Percentiles rank a stretch among this genome's conserved stretches.
Evolutionary conservation across 2,888 invertebrate species (phyloP).

Genomic region (Actias luna): DNA sequence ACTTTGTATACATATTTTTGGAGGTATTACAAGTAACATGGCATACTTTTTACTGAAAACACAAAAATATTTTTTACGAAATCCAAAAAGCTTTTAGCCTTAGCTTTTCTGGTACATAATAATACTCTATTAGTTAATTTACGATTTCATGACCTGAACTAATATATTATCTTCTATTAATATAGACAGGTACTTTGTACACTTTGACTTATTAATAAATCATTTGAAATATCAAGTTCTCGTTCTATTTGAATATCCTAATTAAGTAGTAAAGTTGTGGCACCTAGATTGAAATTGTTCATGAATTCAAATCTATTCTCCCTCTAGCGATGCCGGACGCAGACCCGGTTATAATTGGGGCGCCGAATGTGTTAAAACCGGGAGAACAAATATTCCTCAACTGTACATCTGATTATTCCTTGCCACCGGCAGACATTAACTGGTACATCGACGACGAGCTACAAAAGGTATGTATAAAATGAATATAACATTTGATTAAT

Average conservation of each 20-base stretch:
- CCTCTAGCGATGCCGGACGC: slow-evolving; percentile 69
- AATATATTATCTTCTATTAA: no score
- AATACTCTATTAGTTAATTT: no score
- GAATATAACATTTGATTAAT: slow-evolving; percentile 28
- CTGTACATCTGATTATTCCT: slow-evolving; percentile 72
- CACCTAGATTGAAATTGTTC: slow-evolving; percentile 29
- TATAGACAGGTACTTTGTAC: no score
- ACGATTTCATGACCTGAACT: no score
- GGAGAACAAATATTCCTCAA: slow-evolving; percentile 73
- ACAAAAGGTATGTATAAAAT: slow-evolving; percentile 64
- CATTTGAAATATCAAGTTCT: slow-evolving; percentile 17
- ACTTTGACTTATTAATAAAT: not conserved
- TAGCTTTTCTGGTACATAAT: no score
- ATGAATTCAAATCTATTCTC: slow-evolving; percentile 54
- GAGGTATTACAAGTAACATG: no score
- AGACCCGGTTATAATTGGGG: slow-evolving; percentile 69
- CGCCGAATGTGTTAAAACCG: slow-evolving; percentile 69
- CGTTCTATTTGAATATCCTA: slow-evolving; percentile 27
- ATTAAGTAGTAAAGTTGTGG: slow-evolving; percentile 37
- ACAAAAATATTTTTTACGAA: no score
- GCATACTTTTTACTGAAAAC: no score
- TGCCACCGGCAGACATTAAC: slow-evolving; percentile 74
- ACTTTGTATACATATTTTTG: no score
- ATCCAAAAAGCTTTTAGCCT: no score
- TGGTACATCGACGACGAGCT: slow-evolving; percentile 75